Percentiles rank a stretch among this genome's conserved stretches.
These are phyloP conservation scores for Enteromius argenteus DNA, from an alignment of 2,797 vertebrate genomes.

Conservation along the genomic window DNA sequence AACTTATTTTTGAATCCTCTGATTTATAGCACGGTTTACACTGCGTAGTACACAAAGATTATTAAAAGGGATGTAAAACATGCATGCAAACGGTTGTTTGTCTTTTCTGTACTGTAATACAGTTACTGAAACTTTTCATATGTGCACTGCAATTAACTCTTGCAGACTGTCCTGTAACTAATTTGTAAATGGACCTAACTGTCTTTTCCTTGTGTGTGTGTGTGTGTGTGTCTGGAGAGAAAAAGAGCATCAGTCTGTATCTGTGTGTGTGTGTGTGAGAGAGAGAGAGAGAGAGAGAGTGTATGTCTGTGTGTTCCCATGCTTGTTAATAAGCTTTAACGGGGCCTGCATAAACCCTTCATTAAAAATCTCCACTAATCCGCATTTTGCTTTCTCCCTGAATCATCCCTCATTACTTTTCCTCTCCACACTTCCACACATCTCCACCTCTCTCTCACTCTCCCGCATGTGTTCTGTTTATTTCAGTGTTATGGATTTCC, in stretches of 20 bases:
- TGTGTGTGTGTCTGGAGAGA: neutral
- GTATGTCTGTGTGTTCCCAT: conserved; percentile 29
- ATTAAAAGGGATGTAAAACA: neutral
- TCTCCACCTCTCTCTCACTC: conserved; percentile 25
- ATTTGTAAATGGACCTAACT: conserved; percentile 37
- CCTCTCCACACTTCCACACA: conserved; percentile 38
- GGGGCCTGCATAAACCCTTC: conserved; percentile 56
- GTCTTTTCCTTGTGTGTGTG: neutral
- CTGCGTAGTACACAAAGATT: neutral
- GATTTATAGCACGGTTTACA: neutral
- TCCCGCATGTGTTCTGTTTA: conserved; percentile 36
- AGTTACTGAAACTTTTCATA: conserved; percentile 17
- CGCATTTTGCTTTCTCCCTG: conserved; percentile 52
- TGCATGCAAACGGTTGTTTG: neutral
- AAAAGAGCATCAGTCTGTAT: neutral
- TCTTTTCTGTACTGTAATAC: conserved; percentile 22
- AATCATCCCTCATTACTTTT: conserved; percentile 52
- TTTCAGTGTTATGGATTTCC: conserved; percentile 61
- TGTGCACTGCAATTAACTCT: conserved; percentile 24
- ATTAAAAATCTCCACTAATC: conserved; percentile 56
- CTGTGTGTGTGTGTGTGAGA: neutral
- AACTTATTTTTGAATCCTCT: conserved; percentile 2
- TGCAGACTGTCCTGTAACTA: conserved; percentile 9
- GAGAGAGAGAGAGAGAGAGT: neutral
- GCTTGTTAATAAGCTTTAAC: conserved; percentile 55